Base-by-base conservation (phyloP, 2,797 vertebrate genomes). In the Hipposideros larvatus region DNA sequence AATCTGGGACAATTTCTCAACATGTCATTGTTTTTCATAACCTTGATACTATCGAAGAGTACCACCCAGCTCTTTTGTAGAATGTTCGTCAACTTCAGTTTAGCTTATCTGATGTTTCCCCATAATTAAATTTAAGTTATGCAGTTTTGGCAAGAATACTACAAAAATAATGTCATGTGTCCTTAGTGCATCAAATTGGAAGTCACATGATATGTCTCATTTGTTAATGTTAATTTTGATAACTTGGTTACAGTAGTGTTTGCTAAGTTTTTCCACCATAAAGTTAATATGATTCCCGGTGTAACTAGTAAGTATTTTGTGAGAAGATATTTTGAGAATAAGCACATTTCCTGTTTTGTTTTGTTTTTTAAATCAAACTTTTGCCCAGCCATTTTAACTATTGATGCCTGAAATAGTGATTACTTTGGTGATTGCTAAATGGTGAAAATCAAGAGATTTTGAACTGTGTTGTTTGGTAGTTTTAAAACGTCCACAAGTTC, bases 31-130 rank as follows among this genome's bases (percentile, higher is more conserved):
- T 63, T 41, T 92, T 87, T 78, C 5, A 55, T n/a, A 51, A 61
- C 34, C 26, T 87, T 91, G 31, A 26, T 61, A 24, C 16, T 86
- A 26, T 18, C 46, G 51, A 86, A 70, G 19, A 68, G 31, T 79
- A 61, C 80, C 37, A 37, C 48, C 34, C 7, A 89, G 63, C 48
- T 86, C 26, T 61, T 79, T 84, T 34, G 46, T 65, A 66, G 51
- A 61, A 80, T n/a, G 43, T 73, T 92, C 0, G 1, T 78, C 61
- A 93, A 53, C n/a, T 86, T 57, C 26, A 41, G 28, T 53, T 82
- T 70, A 91, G 41, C 6, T 78, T 87, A 78, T 68, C 74, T 86
- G 66, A 57, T 75, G 24, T 89, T 91, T 93, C 34, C 41, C 63
- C 57, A 37, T 65, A 24, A 48, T 70, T 83, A 63, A 14, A 75